Evolutionary conservation across 2,797 vertebrate species (phyloP).

Genomic region (Jordanella pulchra): DNA sequence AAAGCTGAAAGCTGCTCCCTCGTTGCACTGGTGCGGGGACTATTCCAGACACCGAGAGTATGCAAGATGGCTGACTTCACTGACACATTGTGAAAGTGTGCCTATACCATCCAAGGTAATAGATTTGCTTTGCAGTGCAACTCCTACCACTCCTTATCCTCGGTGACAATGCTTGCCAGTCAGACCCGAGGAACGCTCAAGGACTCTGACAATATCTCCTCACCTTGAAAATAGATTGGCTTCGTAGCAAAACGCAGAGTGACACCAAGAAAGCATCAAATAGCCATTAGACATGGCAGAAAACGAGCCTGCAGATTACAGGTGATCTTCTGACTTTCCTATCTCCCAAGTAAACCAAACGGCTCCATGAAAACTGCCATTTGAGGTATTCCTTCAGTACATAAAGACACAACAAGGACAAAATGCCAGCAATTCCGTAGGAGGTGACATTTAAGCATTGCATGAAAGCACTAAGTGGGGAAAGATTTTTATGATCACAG

Average conservation of each 20-base stretch:
- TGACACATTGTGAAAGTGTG: conserved; percentile 65
- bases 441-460: conserved; percentile 58
- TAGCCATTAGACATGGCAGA: conserved; percentile 57
- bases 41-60: conserved; percentile 38
- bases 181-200: conserved; percentile 62
- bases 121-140: conserved; percentile 69
- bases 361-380: conserved; percentile 34
- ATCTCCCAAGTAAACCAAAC: conserved; percentile 4
- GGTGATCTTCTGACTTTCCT: conserved; percentile 36
- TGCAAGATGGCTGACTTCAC: conserved; percentile 73
- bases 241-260: conserved; percentile 49
- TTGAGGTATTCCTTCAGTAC: conserved; percentile 38
- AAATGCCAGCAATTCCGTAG: conserved; percentile 46
- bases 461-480: conserved; percentile 24
- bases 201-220: conserved; percentile 68
- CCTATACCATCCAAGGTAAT: conserved; percentile 64
- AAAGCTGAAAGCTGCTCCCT: conserved; percentile 67
- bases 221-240: conserved; percentile 72
- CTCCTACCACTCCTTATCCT: conserved; percentile 67
- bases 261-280: conserved; percentile 64
- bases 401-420: conserved; percentile 40
- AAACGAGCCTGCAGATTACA: conserved; percentile 47
- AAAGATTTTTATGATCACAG: conserved; percentile 33
- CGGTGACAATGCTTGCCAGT: conserved; percentile 70
- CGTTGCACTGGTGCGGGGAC: conserved; percentile 39